Evolutionary conservation across 2,113 vertebrate genomes (phyloP).

Genomic region (Sapajus apella): DNA sequence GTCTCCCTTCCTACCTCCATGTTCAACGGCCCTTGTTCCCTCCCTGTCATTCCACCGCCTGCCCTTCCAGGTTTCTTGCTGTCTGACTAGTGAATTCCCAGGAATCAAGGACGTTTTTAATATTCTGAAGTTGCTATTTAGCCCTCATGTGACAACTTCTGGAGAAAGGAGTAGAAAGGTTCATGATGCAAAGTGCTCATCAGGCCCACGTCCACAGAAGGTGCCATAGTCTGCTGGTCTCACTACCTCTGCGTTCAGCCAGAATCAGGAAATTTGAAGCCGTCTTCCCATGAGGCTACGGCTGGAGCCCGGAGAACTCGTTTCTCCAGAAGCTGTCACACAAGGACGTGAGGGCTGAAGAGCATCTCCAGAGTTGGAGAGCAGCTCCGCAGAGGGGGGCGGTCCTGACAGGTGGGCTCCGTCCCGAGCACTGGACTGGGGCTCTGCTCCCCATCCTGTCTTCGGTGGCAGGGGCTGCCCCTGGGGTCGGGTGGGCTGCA

Average conservation of each 20-base stretch:
- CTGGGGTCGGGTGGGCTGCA: background rate
- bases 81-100: background rate
- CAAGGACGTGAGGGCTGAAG: background rate
- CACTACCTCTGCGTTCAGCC: no score
- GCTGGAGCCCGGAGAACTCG: background rate
- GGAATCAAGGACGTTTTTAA: background rate
- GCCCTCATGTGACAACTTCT: no score
- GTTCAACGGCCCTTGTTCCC: background rate
- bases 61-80: background rate
- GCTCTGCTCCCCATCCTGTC: no score
- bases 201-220: no score
- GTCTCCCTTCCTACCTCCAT: background rate
- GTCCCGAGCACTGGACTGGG: background rate
- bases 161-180: no score
- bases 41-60: background rate
- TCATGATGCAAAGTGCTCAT: no score
- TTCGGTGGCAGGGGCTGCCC: background rate
- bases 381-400: background rate
- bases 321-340: background rate
- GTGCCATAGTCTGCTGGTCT: no score
- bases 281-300: background rate
- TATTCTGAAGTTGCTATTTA: background rate
- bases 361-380: background rate
- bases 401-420: background rate
- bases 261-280: background rate